These are phyloP conservation scores for Bettongia penicillata DNA, from an alignment of 2,113 vertebrate species.

Conservation along the genomic window DNA sequence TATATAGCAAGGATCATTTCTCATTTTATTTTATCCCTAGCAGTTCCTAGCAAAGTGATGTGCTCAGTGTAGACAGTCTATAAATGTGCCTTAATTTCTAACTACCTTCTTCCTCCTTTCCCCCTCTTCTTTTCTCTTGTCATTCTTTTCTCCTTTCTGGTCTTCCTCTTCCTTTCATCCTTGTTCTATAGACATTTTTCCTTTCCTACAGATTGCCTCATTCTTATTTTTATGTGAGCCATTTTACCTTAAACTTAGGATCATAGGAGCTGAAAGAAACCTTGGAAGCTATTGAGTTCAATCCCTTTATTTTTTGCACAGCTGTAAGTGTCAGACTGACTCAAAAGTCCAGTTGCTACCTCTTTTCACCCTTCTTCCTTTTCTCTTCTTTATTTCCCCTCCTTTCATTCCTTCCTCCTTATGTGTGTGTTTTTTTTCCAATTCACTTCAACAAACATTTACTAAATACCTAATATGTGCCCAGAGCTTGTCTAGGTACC, in stretches of 20 bases:
- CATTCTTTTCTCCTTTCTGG: background rate
- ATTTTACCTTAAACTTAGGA: background rate
- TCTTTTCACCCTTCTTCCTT: no score
- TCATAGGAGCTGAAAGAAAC: background rate
- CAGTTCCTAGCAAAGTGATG: background rate
- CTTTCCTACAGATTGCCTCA: background rate
- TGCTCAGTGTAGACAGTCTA: background rate
- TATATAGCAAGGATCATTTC: background rate
- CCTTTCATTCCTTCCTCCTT: background rate
- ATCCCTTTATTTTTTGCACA: background rate
- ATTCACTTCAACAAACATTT: background rate
- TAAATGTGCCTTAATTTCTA: background rate
- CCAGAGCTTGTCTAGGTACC: background rate
- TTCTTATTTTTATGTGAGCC: background rate
- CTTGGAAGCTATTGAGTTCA: background rate
- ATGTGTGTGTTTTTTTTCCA: background rate
- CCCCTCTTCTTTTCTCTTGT: background rate
- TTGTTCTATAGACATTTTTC: background rate
- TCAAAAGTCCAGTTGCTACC: no score
- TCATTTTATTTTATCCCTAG: background rate
- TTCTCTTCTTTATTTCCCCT: background rate
- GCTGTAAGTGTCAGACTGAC: background rate
- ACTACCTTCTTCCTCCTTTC: background rate
- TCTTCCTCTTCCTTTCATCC: background rate
- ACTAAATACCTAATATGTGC: no score